These are phyloP conservation scores for Campaea margaritaria DNA, from an alignment of 2,888 invertebrate genomes.

Conservation along the genomic window DNA sequence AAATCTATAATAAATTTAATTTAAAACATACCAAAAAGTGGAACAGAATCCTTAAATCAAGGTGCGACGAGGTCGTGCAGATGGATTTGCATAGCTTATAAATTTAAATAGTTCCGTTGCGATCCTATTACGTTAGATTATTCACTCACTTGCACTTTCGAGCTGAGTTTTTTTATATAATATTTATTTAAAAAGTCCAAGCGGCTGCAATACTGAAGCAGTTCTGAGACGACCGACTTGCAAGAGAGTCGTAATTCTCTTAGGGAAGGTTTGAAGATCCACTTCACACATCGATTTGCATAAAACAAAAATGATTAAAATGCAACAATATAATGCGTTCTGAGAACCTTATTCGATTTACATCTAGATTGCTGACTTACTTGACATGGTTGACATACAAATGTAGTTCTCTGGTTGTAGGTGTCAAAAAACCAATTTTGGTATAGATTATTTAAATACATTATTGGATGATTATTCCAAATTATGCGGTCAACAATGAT, in stretches of 20 bases:
- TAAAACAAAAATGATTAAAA: conserved; percentile 72
- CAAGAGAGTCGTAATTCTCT: conserved; percentile 70
- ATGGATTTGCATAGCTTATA: conserved; percentile 73
- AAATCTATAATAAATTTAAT: conserved; percentile 74
- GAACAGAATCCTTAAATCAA: conserved; percentile 74
- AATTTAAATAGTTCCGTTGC: conserved; percentile 59
- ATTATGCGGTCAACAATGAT: conserved; percentile 27
- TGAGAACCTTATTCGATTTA: conserved; percentile 59
- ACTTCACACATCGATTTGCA: conserved; percentile 68
- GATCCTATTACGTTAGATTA: conserved; percentile 47
- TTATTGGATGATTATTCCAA: conserved; percentile 26
- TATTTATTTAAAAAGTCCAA: conserved; percentile 49
- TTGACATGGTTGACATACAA: conserved; percentile 53
- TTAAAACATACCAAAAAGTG: conserved; percentile 75
- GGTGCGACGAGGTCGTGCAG: conserved; percentile 73
- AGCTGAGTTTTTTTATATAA: conserved; percentile 42
- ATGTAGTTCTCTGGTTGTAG: conserved; percentile 43
- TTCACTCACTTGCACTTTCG: conserved; percentile 58
- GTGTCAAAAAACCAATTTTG: conserved; percentile 41
- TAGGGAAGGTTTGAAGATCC: conserved; percentile 64
- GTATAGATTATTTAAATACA: conserved; percentile 27
- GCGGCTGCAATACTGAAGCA: conserved; percentile 48
- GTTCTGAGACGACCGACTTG: conserved; percentile 69
- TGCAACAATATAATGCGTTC: conserved; percentile 65
- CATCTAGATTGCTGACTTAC: conserved; percentile 52